Evolutionary conservation across 2,797 vertebrate species (phyloP).

Genomic region (Pseudopleuronectes americanus): DNA sequence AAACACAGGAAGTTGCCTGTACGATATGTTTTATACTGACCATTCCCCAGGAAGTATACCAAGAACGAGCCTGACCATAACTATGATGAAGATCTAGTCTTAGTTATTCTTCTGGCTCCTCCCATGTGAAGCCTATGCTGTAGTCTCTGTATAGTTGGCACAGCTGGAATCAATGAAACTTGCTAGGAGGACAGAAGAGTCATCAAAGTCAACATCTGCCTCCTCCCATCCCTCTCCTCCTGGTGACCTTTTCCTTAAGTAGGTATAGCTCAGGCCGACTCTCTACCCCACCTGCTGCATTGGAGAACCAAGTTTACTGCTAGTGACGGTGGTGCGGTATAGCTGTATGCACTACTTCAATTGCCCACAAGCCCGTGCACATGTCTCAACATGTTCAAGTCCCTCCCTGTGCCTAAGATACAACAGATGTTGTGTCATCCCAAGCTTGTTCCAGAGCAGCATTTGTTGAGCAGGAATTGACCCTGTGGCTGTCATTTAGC

Average conservation of each 20-base stretch:
- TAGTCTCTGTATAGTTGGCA: conserved; percentile 3
- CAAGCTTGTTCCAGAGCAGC: not conserved
- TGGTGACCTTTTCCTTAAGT: conserved; percentile 6
- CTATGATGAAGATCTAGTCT: not conserved
- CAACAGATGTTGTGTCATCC: conserved; percentile 31
- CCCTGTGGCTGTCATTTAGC: conserved; percentile 8
- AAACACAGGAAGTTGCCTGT: not conserved
- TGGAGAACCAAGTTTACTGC: not conserved
- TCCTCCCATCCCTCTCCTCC: conserved; percentile 8
- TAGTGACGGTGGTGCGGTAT: not conserved
- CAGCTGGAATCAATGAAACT: conserved; percentile 8
- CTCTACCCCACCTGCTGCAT: not conserved
- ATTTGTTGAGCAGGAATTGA: not conserved
- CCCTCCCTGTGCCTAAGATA: not conserved
- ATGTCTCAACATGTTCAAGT: not conserved
- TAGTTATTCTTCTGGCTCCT: not conserved
- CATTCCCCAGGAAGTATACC: not conserved
- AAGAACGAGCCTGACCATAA: rapidly evolving
- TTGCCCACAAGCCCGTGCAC: not conserved
- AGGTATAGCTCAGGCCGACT: conserved; percentile 10
- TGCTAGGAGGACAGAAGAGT: not conserved
- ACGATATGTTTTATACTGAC: not conserved
- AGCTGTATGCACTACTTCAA: not conserved
- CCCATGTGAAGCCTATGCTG: not conserved
- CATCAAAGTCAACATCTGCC: conserved; percentile 1